Evolutionary conservation across 1,140 invertebrate species (phyloP).

Genomic region (Lepidotrigona ventralis): DNA sequence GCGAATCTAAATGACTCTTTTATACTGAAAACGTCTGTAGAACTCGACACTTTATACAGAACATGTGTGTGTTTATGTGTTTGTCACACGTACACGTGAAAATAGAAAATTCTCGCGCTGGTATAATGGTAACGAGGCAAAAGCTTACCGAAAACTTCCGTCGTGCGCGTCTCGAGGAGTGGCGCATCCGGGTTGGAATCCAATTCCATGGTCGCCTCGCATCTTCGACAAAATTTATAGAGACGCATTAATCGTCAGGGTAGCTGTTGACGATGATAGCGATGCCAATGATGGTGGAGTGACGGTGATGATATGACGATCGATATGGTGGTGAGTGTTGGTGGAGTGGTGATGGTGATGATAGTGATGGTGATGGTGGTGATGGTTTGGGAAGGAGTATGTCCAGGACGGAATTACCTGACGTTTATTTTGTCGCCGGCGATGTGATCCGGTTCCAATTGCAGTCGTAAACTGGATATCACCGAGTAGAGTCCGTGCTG

Average conservation of each 20-base stretch:
- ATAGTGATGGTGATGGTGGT: too few species aligned
- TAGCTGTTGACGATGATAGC: conserved; percentile 8
- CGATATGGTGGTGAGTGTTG: not conserved
- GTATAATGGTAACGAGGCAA: not conserved
- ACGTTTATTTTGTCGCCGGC: conserved; percentile 74
- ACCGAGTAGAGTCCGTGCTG: conserved; percentile 72
- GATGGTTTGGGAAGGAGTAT: conserved; percentile 3
- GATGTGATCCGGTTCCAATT: conserved; percentile 76
- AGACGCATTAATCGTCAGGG: conserved; percentile 32
- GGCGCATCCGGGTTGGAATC: conserved; percentile 56
- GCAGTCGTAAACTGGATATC: conserved; percentile 74
- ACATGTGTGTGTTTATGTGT: not conserved
- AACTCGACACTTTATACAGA: too few species aligned
- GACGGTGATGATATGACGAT: not conserved
- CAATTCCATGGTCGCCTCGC: conserved; percentile 69
- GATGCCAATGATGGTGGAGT: conserved; percentile 3
- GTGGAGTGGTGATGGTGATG: not conserved
- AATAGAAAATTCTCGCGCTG: not conserved
- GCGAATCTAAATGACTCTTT: too few species aligned
- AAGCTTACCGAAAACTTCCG: conserved; percentile 74
- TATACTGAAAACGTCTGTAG: too few species aligned
- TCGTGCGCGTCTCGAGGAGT: conserved; percentile 64
- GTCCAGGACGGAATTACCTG: conserved; percentile 67
- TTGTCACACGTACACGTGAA: not conserved
- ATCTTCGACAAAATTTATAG: conserved; percentile 67